phyloP scores from a whole-genome alignment of 2,888 invertebrate genomes.

The Chydorus sphaericus region DNA sequence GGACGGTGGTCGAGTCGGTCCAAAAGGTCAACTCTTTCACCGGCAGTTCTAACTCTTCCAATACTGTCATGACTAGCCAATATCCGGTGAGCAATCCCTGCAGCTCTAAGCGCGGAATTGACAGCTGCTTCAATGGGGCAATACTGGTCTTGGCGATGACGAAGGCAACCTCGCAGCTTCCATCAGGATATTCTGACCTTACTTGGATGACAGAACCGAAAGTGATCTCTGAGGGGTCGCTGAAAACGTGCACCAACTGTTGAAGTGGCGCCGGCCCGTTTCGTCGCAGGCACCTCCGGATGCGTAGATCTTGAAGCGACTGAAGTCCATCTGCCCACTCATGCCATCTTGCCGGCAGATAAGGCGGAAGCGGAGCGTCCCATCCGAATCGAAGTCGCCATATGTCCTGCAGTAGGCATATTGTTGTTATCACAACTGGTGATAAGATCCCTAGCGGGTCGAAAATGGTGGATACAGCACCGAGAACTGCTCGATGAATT shows the following conservation, averaged over 20 bases:
- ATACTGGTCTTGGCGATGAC: not conserved
- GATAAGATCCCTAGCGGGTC: constrained; percentile 2
- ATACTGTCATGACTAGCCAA: no score
- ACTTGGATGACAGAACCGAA: not conserved
- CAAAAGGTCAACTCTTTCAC: no score
- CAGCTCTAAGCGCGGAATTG: not conserved
- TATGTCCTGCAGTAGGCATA: not conserved
- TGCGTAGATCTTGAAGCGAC: not conserved
- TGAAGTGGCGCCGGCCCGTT: not conserved
- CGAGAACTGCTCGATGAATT: not conserved
- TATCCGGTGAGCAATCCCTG: no score
- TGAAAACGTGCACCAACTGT: not conserved
- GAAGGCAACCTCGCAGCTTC: not conserved
- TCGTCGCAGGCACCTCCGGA: not conserved
- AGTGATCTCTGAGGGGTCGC: not conserved
- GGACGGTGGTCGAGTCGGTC: not conserved
- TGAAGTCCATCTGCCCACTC: not conserved
- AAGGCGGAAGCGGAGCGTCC: not conserved
- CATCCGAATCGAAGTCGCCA: not conserved
- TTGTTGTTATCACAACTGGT: not conserved
- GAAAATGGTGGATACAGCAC: not conserved
- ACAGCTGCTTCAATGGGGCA: not conserved
- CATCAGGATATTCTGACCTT: not conserved
- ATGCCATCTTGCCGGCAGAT: not conserved
- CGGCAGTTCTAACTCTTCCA: no score